Evolutionary conservation across 2,797 vertebrate species (phyloP).

Genomic region (Rousettus madagascariensis): DNA sequence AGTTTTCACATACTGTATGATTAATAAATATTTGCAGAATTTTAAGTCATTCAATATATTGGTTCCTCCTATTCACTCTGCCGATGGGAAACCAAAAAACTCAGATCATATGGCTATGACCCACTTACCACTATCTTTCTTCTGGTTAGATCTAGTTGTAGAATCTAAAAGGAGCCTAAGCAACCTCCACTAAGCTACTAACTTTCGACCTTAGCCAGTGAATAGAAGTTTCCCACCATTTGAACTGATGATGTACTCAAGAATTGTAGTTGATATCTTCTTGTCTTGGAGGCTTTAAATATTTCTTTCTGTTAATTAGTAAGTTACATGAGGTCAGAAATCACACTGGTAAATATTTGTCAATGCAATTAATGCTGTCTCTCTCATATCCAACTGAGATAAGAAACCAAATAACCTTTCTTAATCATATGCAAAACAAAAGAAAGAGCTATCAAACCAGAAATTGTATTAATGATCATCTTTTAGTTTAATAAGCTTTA

Average conservation of each 20-base stretch:
- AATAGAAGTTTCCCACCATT: neutral
- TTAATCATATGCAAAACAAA: conserved; percentile 40
- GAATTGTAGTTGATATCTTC: neutral
- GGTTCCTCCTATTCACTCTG: neutral
- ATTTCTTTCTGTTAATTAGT: conserved; percentile 20
- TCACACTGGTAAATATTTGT: conserved; percentile 22
- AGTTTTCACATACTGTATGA: neutral
- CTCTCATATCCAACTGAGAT: neutral
- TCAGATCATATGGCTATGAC: neutral
- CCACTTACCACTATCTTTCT: neutral
- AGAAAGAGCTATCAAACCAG: neutral
- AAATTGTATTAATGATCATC: neutral
- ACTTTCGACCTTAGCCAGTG: neutral
- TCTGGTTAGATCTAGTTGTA: neutral
- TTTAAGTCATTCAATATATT: neutral
- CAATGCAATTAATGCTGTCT: neutral
- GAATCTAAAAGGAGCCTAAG: neutral
- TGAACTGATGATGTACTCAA: neutral
- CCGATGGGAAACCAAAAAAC: neutral
- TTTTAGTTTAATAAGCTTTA: neutral
- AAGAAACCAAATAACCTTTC: neutral
- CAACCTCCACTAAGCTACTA: neutral
- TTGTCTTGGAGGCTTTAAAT: neutral
- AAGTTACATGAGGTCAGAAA: conserved; percentile 28
- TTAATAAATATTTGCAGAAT: neutral